These are phyloP conservation scores for Chaenogobius annularis DNA, from an alignment of 2,113 vertebrate species.

Conservation along the genomic window DNA sequence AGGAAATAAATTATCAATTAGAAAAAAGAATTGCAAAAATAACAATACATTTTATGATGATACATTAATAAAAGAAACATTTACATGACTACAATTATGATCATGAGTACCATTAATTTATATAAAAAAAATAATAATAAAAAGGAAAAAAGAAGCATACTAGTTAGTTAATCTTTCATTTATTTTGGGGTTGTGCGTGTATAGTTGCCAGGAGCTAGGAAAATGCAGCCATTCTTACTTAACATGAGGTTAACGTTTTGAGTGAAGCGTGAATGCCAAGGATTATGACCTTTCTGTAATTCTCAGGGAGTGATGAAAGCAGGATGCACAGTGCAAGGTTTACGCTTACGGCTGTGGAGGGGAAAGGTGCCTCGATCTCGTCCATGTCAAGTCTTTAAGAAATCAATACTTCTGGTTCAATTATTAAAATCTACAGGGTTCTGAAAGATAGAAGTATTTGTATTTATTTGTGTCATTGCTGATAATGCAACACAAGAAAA, in stretches of 20 bases:
- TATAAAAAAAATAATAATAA: no score
- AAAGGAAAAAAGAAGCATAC: no score
- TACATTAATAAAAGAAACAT: no score
- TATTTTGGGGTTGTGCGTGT: no score
- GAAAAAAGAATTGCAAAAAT: no score
- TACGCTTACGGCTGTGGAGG: conserved; percentile 40
- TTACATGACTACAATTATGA: no score
- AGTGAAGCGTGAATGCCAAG: background rate
- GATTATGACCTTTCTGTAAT: conserved; percentile 4
- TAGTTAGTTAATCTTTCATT: no score
- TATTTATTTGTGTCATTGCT: background rate
- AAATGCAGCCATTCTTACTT: background rate
- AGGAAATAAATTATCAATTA: background rate
- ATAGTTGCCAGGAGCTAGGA: no score
- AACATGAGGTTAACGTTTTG: background rate
- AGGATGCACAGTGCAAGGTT: conserved; percentile 12
- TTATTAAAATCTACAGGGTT: conserved; percentile 7
- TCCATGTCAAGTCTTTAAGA: background rate
- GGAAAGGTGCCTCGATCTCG: conserved; percentile 43
- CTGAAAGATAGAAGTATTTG: background rate
- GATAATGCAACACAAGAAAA: conserved; percentile 29
- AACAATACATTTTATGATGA: no score
- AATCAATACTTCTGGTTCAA: conserved; percentile 2
- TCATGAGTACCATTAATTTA: no score
- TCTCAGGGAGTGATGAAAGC: conserved; percentile 1